Conservation (phyloP, 2,797 vertebrate genomes). For the Myoxocephalus aenaeus region DNA sequence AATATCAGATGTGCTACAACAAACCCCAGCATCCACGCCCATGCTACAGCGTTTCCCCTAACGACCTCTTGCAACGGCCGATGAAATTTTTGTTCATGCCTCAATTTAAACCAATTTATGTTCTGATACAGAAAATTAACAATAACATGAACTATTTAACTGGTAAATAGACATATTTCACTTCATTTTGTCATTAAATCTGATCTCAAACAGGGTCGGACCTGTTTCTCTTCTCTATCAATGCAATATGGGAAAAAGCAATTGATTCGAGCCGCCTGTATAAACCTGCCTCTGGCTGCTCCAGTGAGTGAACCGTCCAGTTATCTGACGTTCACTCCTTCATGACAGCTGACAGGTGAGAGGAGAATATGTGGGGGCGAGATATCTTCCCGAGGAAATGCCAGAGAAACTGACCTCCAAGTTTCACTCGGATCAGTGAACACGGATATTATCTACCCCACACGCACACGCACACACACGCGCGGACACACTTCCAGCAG, state of each 20-base stretch:
- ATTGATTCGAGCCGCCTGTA: background rate
- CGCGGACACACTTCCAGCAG: background rate
- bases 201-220: background rate
- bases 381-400: conserved; percentile 53
- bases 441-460: conserved; percentile 46
- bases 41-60: background rate
- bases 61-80: background rate
- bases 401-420: conserved; percentile 62
- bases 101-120: background rate
- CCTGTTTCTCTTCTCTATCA: background rate
- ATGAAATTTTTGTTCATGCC: background rate
- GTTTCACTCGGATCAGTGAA: conserved; percentile 58
- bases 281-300: conserved; percentile 5
- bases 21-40: background rate
- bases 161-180: background rate
- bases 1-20: background rate
- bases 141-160: background rate
- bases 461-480: conserved; percentile 23
- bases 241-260: background rate
- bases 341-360: conserved; percentile 60
- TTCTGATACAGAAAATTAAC: background rate
- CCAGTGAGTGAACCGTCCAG: conserved; percentile 28
- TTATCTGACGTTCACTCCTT: conserved; percentile 51
- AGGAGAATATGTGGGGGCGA: conserved; percentile 16
- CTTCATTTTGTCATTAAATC: background rate